Conservation (phyloP, 2,888 invertebrate genomes). For the Stenurella melanura region DNA sequence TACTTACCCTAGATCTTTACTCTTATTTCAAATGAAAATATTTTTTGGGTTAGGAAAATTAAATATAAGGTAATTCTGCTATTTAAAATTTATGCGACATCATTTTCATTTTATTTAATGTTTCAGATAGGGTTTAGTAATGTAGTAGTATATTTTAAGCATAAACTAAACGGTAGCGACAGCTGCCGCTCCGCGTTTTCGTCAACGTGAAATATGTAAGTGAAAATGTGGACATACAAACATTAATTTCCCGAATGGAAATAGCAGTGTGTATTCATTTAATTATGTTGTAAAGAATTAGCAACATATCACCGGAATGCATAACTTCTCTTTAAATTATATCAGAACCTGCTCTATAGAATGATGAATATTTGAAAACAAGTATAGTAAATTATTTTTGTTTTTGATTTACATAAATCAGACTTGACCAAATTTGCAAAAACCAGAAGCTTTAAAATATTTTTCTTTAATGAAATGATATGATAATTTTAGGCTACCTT, state of each 20-base stretch:
- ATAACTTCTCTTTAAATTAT: neutral
- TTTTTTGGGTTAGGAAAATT: neutral
- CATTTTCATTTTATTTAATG: conserved; percentile 24
- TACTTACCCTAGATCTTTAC: neutral
- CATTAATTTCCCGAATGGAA: neutral
- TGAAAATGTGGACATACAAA: conserved; percentile 10
- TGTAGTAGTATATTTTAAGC: conserved; percentile 3
- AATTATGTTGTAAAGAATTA: neutral
- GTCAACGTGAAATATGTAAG: neutral
- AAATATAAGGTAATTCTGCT: conserved; percentile 9
- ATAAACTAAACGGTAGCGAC: conserved; percentile 23
- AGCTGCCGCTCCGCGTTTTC: conserved; percentile 16
- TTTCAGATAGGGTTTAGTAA: conserved; percentile 12
- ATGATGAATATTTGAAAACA: no score
- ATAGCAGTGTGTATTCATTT: neutral
- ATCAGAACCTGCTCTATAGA: no score
- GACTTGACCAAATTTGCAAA: no score
- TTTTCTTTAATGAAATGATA: no score
- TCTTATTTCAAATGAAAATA: neutral
- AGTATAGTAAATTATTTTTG: no score
- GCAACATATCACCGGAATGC: neutral
- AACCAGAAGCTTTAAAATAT: no score
- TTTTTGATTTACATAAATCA: no score
- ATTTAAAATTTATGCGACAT: conserved; percentile 5
- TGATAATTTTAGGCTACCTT: no score